phyloP scores from a whole-genome alignment of 2,888 invertebrate species.

The Microdon myrmicae region DNA sequence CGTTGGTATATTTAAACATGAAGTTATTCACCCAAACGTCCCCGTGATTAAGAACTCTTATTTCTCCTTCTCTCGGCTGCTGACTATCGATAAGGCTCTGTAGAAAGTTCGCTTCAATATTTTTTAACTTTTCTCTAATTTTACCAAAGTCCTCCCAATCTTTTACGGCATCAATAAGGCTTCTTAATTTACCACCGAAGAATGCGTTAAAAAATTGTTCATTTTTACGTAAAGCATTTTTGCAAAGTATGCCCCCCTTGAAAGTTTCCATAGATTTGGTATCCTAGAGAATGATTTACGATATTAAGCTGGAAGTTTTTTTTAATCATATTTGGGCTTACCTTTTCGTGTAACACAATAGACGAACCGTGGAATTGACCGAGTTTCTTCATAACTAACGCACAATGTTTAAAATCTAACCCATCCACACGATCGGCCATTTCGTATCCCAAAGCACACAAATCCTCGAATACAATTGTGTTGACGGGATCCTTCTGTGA shows the following conservation, averaged over 20 bases:
- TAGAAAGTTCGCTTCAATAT: conserved; percentile 54
- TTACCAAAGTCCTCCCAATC: conserved; percentile 66
- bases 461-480: conserved; percentile 59
- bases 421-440: conserved; percentile 69
- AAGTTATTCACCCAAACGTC: conserved; percentile 70
- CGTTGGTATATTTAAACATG: conserved; percentile 65
- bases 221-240: conserved; percentile 51
- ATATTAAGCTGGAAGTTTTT: too few species aligned
- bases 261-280: conserved; percentile 54
- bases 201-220: conserved; percentile 27
- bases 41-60: conserved; percentile 68
- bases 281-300: conserved; percentile 52
- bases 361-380: conserved; percentile 71
- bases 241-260: conserved; percentile 55
- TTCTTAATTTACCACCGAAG: conserved; percentile 54
- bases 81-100: conserved; percentile 55
- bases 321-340: too few species aligned
- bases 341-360: conserved; percentile 68
- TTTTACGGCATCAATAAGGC: conserved; percentile 59
- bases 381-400: conserved; percentile 68
- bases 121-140: conserved; percentile 61
- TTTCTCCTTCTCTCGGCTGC: conserved; percentile 55
- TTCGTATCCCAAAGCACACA: conserved; percentile 67
- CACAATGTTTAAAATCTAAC: conserved; percentile 67
- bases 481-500: conserved; percentile 30